phyloP scores from a whole-genome alignment of 2,888 invertebrate genomes.

The Calliopum simillimum region DNA sequence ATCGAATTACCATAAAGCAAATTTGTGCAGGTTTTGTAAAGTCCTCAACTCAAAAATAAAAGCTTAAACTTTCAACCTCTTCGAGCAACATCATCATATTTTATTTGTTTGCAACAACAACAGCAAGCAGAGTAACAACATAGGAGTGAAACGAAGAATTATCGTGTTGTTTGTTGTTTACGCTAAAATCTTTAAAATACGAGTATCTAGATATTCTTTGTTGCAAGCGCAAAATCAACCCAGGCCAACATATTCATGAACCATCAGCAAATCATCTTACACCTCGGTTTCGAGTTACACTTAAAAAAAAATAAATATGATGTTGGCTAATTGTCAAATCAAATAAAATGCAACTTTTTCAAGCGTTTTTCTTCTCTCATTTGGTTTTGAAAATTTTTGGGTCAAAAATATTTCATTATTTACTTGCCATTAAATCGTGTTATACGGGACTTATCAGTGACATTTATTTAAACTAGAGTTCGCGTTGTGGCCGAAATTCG shows the following conservation, averaged over 20 bases:
- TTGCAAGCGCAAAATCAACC: conserved; percentile 3
- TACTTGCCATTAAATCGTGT: no score
- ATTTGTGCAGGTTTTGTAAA: no score
- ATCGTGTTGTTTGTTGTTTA: conserved; percentile 22
- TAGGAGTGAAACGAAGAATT: conserved; percentile 4
- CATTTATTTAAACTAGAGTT: no score
- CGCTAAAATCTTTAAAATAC: conserved; percentile 19
- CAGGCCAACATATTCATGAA: conserved; percentile 19
- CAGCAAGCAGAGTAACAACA: conserved; percentile 17
- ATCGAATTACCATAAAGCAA: background rate
- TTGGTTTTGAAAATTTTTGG: no score
- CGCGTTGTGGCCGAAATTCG: no score
- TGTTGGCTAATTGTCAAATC: no score
- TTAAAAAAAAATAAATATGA: background rate
- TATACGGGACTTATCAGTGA: no score
- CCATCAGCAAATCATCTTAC: background rate
- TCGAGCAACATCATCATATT: conserved; percentile 1
- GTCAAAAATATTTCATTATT: no score
- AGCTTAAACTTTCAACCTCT: background rate
- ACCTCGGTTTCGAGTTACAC: background rate
- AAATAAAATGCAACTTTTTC: no score
- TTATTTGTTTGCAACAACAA: background rate
- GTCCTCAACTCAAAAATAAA: background rate
- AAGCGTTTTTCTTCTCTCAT: no score
- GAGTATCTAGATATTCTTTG: conserved; percentile 7